Conservation (phyloP, 1,140 invertebrate genomes). For the Plodia interpunctella region DNA sequence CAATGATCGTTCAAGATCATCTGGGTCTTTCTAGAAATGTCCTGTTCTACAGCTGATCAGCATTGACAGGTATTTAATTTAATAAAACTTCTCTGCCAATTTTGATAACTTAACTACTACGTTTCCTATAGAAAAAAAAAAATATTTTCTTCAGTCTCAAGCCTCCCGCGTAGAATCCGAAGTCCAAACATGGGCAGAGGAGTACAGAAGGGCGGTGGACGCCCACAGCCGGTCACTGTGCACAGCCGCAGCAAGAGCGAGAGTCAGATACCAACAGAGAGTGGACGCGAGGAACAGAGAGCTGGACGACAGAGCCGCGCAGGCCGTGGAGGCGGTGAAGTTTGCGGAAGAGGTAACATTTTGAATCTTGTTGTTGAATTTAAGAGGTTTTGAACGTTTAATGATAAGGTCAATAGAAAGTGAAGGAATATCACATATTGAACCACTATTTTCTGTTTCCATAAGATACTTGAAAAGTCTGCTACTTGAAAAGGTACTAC, state of each 20-base stretch:
- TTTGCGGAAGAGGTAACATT: constrained; percentile 79
- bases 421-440: no score
- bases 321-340: constrained; percentile 76
- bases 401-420: no score
- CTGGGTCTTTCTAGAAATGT: no score
- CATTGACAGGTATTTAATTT: no score
- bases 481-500: no score
- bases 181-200: constrained; percentile 79
- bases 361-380: no score
- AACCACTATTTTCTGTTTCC: no score
- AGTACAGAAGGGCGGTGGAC: constrained; percentile 80
- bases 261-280: constrained; percentile 54
- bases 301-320: constrained; percentile 67
- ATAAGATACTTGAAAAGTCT: no score
- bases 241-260: constrained; percentile 64
- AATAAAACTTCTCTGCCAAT: no score
- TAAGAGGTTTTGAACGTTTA: no score
- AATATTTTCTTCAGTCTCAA: constrained; percentile 63
- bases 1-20: no score
- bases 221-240: constrained; percentile 78
- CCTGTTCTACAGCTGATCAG: no score
- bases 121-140: not conserved
- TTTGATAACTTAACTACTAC: not conserved
- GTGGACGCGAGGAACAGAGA: constrained; percentile 68
- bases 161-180: constrained; percentile 78